A percentile compares a stretch with the other conserved stretches of the same genome.
Conservation (phyloP, 2,113 vertebrate genomes). For the Prolemur simus region DNA sequence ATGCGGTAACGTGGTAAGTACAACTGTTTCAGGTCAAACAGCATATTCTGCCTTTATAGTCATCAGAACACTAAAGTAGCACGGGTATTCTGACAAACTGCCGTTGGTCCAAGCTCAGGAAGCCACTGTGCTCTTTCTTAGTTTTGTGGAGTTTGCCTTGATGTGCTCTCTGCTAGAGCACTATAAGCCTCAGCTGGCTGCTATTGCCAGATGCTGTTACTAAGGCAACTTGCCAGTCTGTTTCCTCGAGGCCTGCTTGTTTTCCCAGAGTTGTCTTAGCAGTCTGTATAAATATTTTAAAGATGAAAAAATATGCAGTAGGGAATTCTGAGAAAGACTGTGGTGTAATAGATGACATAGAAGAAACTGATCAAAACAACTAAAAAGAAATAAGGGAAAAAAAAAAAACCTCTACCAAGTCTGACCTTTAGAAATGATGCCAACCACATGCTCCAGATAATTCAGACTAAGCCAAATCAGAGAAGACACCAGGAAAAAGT, state of each 20-base stretch:
- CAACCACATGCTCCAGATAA: background rate
- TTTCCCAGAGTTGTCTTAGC: slow-evolving; percentile 38
- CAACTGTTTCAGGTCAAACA: background rate
- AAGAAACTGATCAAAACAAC: slow-evolving; percentile 22
- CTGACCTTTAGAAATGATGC: background rate
- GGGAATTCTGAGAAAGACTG: background rate
- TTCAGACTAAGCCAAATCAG: background rate
- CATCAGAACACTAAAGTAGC: background rate
- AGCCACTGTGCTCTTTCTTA: background rate
- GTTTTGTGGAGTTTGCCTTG: background rate
- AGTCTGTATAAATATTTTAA: slow-evolving; percentile 35
- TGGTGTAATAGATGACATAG: background rate
- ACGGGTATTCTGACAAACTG: background rate
- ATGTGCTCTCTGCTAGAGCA: background rate
- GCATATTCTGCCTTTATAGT: background rate
- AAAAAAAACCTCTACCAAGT: background rate
- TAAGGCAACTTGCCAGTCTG: slow-evolving; percentile 34
- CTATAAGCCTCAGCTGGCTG: background rate
- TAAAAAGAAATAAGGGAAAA: background rate
- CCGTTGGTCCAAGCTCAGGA: background rate
- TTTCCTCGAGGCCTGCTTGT: slow-evolving; percentile 26
- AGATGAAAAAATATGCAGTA: background rate
- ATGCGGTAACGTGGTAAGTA: background rate
- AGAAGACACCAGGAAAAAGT: background rate
- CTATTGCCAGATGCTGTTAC: slow-evolving; percentile 26